Conservation (phyloP, 37 sponge, comb jelly and placozoan genomes). For the Oscarella lobularis region DNA sequence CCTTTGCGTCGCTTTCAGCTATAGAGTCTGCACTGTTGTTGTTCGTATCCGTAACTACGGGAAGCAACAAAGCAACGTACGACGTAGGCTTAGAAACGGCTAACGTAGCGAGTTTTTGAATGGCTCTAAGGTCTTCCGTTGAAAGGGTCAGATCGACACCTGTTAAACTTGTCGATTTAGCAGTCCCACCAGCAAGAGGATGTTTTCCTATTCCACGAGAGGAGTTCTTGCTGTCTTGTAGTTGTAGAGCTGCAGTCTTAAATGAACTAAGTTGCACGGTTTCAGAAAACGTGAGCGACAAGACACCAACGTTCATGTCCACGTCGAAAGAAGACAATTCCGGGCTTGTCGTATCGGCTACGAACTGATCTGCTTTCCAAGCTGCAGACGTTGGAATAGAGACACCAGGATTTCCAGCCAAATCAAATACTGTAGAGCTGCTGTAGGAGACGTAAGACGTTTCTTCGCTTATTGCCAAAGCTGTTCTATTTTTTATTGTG, state of each 20-base stretch:
- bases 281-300: constrained; percentile 5
- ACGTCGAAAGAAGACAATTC: constrained; percentile 26
- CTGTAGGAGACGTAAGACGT: not conserved
- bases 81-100: constrained; percentile 29
- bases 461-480: not conserved
- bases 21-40: constrained; percentile 36
- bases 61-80: constrained; percentile 25
- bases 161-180: not conserved
- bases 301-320: constrained; percentile 5
- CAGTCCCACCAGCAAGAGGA: not conserved
- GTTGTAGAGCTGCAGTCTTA: not conserved
- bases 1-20: constrained; percentile 15
- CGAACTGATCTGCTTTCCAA: constrained; percentile 14
- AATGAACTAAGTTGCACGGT: not conserved
- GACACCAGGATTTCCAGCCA: constrained; percentile 37
- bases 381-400: constrained; percentile 48
- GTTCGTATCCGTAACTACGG: constrained; percentile 49
- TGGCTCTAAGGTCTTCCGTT: constrained; percentile 32
- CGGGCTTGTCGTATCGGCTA: constrained; percentile 56
- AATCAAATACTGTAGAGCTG: constrained; percentile 16
- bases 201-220: not conserved
- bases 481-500: not conserved
- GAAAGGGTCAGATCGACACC: constrained; percentile 25
- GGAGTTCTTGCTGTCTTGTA: not conserved
- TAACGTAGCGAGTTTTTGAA: constrained; percentile 47